These are phyloP conservation scores for Sinocyclocheilus anophthalmus DNA, from an alignment of 2,113 vertebrate species.

Conservation along the genomic window DNA sequence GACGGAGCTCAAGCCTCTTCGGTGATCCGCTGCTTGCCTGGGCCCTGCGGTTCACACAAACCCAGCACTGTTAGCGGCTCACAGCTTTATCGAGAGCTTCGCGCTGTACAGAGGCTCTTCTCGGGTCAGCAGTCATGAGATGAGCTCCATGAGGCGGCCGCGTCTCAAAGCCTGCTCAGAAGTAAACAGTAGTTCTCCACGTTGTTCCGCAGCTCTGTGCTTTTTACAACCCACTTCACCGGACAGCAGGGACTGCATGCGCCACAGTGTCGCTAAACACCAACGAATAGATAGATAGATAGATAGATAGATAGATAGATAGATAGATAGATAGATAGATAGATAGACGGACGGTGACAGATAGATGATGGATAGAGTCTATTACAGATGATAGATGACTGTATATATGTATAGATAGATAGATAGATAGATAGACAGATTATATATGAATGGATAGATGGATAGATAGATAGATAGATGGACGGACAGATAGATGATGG, in stretches of 20 bases:
- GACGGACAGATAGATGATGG: no score
- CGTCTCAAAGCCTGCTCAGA: background rate
- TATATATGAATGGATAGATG: no score
- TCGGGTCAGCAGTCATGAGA: background rate
- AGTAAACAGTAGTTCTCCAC: conserved; percentile 24
- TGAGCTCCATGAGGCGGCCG: background rate
- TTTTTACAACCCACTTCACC: background rate
- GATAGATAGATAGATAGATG: no score
- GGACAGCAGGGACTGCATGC: background rate
- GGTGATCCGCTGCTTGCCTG: conserved; percentile 48
- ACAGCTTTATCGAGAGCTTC: background rate
- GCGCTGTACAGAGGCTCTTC: background rate
- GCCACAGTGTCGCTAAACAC: conserved; percentile 25
- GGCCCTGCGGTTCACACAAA: conserved; percentile 45
- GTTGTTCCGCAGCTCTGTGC: background rate
- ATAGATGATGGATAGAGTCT: no score
- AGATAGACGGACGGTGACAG: background rate
- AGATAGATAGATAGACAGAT: no score
- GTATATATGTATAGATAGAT: no score
- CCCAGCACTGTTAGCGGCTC: background rate
- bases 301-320: background rate
- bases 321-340: background rate
- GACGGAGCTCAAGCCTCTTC: conserved; percentile 32
- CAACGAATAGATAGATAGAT: background rate
- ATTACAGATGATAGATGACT: no score